These are phyloP conservation scores for Erpornis zantholeuca DNA, from an alignment of 2,113 vertebrate species.

Conservation along the genomic window DNA sequence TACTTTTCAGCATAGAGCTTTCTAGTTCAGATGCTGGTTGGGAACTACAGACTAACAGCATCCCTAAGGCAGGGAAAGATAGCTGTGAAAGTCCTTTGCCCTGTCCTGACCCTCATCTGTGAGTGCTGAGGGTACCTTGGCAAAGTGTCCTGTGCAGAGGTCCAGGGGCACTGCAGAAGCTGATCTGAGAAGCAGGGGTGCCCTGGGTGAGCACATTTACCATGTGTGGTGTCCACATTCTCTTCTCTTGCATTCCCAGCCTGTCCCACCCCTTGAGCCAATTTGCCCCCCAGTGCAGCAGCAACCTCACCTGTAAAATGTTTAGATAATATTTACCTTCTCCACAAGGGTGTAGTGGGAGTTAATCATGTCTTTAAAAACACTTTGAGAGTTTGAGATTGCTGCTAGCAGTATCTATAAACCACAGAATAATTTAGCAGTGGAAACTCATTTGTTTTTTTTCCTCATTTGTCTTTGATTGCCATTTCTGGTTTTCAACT, in stretches of 20 bases:
- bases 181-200: background rate
- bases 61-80: background rate
- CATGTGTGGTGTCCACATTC: rapidly evolving
- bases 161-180: background rate
- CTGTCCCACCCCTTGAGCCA: background rate
- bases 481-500: background rate
- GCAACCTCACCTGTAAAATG: background rate
- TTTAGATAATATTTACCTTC: background rate
- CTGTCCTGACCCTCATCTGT: no score
- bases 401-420: background rate
- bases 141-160: background rate
- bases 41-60: background rate
- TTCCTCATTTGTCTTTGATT: background rate
- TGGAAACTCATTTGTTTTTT: background rate
- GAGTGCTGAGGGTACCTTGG: no score
- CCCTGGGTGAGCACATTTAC: background rate
- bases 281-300: background rate
- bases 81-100: background rate
- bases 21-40: background rate
- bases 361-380: background rate
- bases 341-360: background rate
- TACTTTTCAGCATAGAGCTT: background rate
- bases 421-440: background rate
- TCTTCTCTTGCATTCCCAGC: background rate
- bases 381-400: background rate